Percentiles rank a stretch among this genome's conserved stretches.
phyloP scores from a whole-genome alignment of 2,113 vertebrate species.

The Camelus dromedarius region DNA sequence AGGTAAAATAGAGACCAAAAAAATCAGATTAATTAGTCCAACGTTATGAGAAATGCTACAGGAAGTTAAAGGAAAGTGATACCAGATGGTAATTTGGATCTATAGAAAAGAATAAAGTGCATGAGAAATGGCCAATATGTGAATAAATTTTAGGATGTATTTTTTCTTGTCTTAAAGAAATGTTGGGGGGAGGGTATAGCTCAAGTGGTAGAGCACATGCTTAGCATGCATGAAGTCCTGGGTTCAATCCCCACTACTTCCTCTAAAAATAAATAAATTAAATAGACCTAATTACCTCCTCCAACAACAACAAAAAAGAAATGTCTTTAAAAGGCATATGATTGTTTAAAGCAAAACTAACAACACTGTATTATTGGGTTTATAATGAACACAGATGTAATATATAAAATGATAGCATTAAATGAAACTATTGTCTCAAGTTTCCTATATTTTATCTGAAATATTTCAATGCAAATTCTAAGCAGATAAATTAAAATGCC shows the following conservation, averaged over 20 bases:
- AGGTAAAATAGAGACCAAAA: background rate
- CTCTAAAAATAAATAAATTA: no score
- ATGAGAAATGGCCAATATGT: background rate
- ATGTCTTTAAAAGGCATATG: background rate
- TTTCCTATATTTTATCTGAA: background rate
- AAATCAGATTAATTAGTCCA: background rate
- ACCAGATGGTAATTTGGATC: background rate
- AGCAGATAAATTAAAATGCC: background rate
- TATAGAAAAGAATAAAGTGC: background rate
- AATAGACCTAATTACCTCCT: no score
- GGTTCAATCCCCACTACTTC: no score
- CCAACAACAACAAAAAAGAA: no score
- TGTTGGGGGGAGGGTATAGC: no score
- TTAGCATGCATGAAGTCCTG: no score
- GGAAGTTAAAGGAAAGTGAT: background rate
- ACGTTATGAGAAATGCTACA: background rate
- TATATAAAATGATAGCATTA: background rate
- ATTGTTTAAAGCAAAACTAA: conserved; percentile 1
- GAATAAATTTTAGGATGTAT: background rate
- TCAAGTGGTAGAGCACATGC: no score
- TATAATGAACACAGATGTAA: background rate
- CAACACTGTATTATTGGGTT: background rate
- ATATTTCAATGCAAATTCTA: background rate
- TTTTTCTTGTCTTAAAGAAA: background rate
- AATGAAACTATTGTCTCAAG: background rate